A percentile compares a stretch with the other conserved stretches of the same genome.
Conservation (phyloP, 2,113 vertebrate genomes). For the Vulpes vulpes region DNA sequence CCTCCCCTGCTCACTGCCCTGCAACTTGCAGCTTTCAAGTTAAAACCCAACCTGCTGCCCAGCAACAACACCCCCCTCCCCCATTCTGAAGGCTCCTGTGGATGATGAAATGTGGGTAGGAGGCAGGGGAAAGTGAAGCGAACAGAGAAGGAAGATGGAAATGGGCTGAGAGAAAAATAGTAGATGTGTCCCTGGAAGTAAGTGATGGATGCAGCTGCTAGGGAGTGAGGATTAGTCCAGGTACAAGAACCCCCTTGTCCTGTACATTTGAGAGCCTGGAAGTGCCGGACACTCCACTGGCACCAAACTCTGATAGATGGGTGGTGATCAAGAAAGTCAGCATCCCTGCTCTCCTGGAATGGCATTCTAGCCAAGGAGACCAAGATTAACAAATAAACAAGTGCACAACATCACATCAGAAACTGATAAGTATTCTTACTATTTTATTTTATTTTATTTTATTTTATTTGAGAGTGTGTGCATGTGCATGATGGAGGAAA, state of each 20-base stretch:
- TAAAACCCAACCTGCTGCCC: not conserved
- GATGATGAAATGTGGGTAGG: not conserved
- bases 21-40: not conserved
- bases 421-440: not conserved
- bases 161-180: too few species aligned
- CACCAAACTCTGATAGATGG: too few species aligned
- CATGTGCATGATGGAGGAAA: not conserved
- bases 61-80: too few species aligned
- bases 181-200: not conserved
- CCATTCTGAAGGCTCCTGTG: not conserved
- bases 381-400: not conserved
- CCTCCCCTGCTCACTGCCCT: not conserved
- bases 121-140: not conserved
- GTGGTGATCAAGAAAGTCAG: not conserved
- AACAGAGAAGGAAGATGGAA: not conserved
- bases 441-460: not conserved
- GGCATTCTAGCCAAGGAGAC: not conserved
- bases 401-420: too few species aligned
- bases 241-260: not conserved
- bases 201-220: not conserved
- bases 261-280: accelerated
- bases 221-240: not conserved
- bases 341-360: too few species aligned
- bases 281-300: not conserved
- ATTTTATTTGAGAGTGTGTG: not conserved